Evolutionary conservation across 1,140 invertebrate species (phyloP).

Genomic region (Drosophila melanica): DNA sequence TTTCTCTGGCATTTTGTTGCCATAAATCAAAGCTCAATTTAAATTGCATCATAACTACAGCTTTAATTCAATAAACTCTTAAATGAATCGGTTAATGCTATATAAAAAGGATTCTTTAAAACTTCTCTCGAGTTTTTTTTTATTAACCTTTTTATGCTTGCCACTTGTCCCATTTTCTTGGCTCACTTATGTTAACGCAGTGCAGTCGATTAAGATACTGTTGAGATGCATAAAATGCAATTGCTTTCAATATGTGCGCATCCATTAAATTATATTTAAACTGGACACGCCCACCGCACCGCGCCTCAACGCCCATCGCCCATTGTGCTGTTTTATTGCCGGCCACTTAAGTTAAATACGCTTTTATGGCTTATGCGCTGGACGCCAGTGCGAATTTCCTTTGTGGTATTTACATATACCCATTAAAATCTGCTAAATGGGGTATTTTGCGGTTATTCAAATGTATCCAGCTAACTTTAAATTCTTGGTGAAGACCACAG

Average conservation of each 20-base stretch:
- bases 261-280: constrained; percentile 68
- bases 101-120: constrained; percentile 22
- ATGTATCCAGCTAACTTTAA: too few species aligned
- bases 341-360: constrained; percentile 70
- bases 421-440: too few species aligned
- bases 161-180: constrained; percentile 49
- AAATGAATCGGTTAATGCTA: constrained; percentile 63
- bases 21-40: constrained; percentile 68
- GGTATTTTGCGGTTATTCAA: too few species aligned
- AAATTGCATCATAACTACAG: constrained; percentile 60
- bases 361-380: constrained; percentile 54
- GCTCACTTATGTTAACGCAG: neutral
- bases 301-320: constrained; percentile 10
- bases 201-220: constrained; percentile 7
- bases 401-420: constrained; percentile 10
- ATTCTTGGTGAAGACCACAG: too few species aligned
- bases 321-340: constrained; percentile 37
- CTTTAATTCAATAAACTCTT: constrained; percentile 56
- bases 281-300: constrained; percentile 31
- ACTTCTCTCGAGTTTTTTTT: constrained; percentile 15
- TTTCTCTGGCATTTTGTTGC: constrained; percentile 69
- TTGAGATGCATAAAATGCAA: constrained; percentile 34
- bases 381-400: constrained; percentile 2
- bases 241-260: constrained; percentile 35
- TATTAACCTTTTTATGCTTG: constrained; percentile 3